A percentile compares a stretch with the other conserved stretches of the same genome.
These are phyloP conservation scores for Neostethus bicornis DNA, from an alignment of 2,797 vertebrate species.

Conservation along the genomic window DNA sequence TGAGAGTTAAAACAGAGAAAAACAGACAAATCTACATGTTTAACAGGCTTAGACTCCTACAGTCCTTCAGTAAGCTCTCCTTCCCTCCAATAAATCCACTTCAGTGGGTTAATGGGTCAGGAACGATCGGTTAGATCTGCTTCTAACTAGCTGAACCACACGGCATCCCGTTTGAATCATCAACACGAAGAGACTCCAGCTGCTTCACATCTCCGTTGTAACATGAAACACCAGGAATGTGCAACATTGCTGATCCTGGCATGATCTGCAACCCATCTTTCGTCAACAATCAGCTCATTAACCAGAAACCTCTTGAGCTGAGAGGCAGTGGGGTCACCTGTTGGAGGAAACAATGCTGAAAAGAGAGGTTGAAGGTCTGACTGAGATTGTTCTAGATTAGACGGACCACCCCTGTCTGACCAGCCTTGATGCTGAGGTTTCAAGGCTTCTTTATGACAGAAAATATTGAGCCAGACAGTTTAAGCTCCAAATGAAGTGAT, in stretches of 20 bases:
- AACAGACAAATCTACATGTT: constrained; percentile 1
- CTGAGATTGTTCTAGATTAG: constrained; percentile 11
- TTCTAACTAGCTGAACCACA: constrained; percentile 46
- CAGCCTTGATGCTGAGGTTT: neutral
- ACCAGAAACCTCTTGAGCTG: constrained; percentile 45
- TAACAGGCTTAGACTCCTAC: constrained; percentile 6
- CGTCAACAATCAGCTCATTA: constrained; percentile 74
- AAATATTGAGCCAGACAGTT: neutral
- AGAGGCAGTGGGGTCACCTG: constrained; percentile 15
- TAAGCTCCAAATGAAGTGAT: neutral
- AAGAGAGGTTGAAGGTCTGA: constrained; percentile 47
- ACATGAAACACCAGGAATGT: constrained; percentile 69
- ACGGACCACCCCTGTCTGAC: constrained; percentile 23
- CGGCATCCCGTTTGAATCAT: constrained; percentile 63
- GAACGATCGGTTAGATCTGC: constrained; percentile 33
- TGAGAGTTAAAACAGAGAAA: constrained; percentile 1
- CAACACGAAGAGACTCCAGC: constrained; percentile 64
- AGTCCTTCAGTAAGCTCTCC: constrained; percentile 11
- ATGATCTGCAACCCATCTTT: constrained; percentile 63
- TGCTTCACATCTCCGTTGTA: constrained; percentile 64
- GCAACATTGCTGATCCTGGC: constrained; percentile 31
- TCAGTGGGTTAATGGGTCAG: constrained; percentile 7
- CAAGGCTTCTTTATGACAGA: neutral
- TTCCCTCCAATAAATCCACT: constrained; percentile 8
- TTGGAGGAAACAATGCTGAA: constrained; percentile 15